Evolutionary conservation across 2,797 vertebrate genomes (phyloP), one percentile per base, ranked within the genome.

Genomic region (Tiaroga cobitis): DNA sequence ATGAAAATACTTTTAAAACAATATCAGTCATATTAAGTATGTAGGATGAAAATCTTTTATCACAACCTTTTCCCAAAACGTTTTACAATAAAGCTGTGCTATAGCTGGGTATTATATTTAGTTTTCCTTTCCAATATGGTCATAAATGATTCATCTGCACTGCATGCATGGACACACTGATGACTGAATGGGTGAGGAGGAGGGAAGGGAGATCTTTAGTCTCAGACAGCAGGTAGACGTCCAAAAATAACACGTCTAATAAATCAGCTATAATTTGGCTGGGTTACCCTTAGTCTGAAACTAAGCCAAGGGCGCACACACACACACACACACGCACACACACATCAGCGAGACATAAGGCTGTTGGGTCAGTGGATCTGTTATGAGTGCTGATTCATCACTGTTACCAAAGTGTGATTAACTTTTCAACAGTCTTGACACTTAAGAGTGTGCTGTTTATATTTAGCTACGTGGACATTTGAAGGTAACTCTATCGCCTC

Each of bases 171-270:
- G 51, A 39, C 32, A 56, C 54, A 69, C 29, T 19, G 76, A 10
- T 29, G 5, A 82, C 9, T 18, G 10, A 18, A 21, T 7, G 29
- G 59, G 1, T 1, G 49, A 34, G 69, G n/a, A 73, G 0, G 59
- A 49, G 13, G n/a, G 26, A 24, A 51, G n/a, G 59, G 73, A 51
- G 41, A 46, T 43, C 54, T 69, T 82, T 21, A 74, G 59, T 54
- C 32, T 67, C 24, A 83, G 72, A 83, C 59, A 75, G 59, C 81
- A 83, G 82, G 82, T 75, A 83, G 72, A 75, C 16, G 1, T 83
- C 61, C 61, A 67, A 76, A 76, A 83, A 67, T 83, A 83, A 76
- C 82, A 76, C 32, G 24, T 76, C 16, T 83, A 67, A 76, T 68
- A 61, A 83, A 73, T 83, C 72, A 54, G 61, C 82, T 76, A 76